Percentiles rank a stretch among this genome's conserved stretches.
These are phyloP conservation scores for Trypoxylus dichotomus DNA, from an alignment of 1,140 invertebrate species.

Conservation along the genomic window DNA sequence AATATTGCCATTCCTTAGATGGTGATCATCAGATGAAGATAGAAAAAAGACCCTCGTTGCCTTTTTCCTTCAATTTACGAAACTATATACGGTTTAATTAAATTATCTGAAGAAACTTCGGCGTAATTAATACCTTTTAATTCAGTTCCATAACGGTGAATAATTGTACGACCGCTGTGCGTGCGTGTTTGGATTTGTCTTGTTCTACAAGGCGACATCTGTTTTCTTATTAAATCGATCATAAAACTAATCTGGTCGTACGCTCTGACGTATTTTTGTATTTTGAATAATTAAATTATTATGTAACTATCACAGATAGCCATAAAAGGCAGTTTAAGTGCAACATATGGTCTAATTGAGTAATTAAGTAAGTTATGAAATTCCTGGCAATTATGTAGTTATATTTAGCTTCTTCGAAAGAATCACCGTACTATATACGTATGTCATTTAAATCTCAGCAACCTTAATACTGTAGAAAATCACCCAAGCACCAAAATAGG, in stretches of 20 bases:
- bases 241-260: not conserved
- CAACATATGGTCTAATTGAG: not conserved
- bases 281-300: constrained; percentile 11
- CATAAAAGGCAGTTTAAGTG: not conserved
- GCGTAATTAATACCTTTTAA: constrained; percentile 17
- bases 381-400: not conserved
- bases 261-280: not conserved
- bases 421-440: too few species aligned
- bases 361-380: constrained; percentile 5
- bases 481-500: too few species aligned
- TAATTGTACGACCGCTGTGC: not conserved
- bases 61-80: constrained; percentile 5
- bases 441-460: too few species aligned
- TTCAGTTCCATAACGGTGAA: constrained; percentile 12
- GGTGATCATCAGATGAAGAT: not conserved
- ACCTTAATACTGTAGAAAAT: too few species aligned
- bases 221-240: constrained; percentile 10
- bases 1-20: not conserved
- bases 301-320: not conserved
- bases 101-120: constrained; percentile 21
- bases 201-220: not conserved
- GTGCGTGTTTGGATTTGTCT: not conserved
- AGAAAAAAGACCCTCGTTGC: not conserved
- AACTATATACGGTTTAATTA: constrained; percentile 13
- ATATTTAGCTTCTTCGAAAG: too few species aligned